Base-by-base conservation (phyloP, 2,888 invertebrate genomes). In the Ormyrus rosae region DNA sequence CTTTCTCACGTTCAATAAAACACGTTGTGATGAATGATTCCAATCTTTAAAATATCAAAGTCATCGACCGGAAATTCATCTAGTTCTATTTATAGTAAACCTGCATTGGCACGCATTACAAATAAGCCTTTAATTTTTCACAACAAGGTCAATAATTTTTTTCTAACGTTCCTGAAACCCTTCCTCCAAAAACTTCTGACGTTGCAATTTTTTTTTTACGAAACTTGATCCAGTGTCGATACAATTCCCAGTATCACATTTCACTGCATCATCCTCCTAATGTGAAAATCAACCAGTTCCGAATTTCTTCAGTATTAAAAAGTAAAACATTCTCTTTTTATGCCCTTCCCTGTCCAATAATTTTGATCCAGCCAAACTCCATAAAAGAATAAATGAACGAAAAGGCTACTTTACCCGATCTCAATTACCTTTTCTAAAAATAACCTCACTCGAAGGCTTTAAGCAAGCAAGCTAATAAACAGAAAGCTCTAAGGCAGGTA, bases 61-160 rank as follows among this genome's bases (percentile, higher is more conserved):
- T 81, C 81, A 81, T 74, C 65, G 13, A n/a, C 60, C 73, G 74
- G 61, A 70, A 81, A 74, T 65, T 68, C 55, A 76, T 46, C 50
- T 51, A 50, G 68, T 69, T 55, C 58, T 73, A 69, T 73, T 76
- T 68, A 53, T 58, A 58, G 48, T 53, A 8, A 19, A 45, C 50
- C 56, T 11, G 3, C 61, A 11, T 13, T 50, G 34, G 13, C 34
- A 65, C 48, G 53, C 11, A 68, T 64, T 69, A 74, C 74, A 78
- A 78, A 74, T 70, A 65, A 56, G 74, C 65, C 67, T 78, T 74
- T 74, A 68, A 81, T 78, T 72, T 63, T 60, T 61, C 50, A 78
- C 53, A 65, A 58, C 70, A 65, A 61, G 70, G 61, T 60, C 65
- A 8, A 69, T 60, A 70, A 6, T 51, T 63, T 64, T 51, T 70